phyloP scores from a whole-genome alignment of 2,113 vertebrate species.

The Otis tarda region DNA sequence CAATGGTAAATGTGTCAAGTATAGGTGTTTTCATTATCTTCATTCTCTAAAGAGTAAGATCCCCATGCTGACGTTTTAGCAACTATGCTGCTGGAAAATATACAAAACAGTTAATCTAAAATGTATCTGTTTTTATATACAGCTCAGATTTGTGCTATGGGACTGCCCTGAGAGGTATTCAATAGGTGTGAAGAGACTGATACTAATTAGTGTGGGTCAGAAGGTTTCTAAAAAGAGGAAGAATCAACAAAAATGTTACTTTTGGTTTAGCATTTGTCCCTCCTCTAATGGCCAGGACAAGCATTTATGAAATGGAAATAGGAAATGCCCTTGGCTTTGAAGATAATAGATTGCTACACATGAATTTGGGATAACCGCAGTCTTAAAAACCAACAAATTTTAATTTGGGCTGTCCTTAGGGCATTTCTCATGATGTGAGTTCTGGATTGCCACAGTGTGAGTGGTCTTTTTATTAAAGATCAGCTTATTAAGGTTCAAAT shows the following conservation, averaged over 20 bases:
- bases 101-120: background rate
- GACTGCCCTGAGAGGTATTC: background rate
- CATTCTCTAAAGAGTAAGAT: background rate
- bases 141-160: background rate
- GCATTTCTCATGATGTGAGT: background rate
- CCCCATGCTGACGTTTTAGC: background rate
- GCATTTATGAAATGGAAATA: background rate
- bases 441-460: background rate
- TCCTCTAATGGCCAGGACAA: background rate
- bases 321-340: constrained; percentile 1
- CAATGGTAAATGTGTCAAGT: background rate
- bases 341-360: background rate
- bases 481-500: background rate
- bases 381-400: constrained; percentile 10
- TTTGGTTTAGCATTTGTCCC: background rate
- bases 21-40: background rate
- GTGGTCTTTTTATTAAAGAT: background rate
- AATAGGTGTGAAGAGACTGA: background rate
- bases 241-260: constrained; percentile 1
- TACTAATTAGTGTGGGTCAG: background rate
- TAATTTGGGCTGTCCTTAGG: background rate
- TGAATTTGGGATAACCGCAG: background rate
- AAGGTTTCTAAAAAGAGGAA: constrained; percentile 6
- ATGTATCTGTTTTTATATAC: background rate
- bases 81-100: background rate